Base-by-base conservation (phyloP, 1,140 invertebrate species). In the Chrysoperla carnea region DNA sequence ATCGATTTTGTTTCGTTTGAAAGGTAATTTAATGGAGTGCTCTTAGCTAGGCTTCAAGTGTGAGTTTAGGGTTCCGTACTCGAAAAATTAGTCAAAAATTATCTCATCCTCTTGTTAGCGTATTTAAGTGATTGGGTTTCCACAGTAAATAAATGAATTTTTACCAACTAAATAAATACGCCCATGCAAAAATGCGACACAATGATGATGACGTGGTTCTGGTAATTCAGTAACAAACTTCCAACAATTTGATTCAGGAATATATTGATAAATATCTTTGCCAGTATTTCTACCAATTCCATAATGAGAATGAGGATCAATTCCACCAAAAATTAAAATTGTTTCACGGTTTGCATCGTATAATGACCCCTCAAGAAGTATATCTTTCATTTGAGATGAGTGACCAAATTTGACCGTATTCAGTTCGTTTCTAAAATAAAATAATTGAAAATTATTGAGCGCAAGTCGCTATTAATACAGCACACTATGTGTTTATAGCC, bases 151-250 rank as follows among this genome's bases (percentile, higher is more conserved):
- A n/a, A n/a, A n/a, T n/a, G n/a, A 42, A 42, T 33, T 41, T 50
- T 54, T 56, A 72, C 70, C 72, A 42, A 66, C 68, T 39, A 76
- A 51, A 49, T 73, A 76, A 15, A 76, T 60, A 45, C 66, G 55
- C 27, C 71, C 72, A 45, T 62, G 58, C 8, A 73, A 46, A 44
- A 72, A 72, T 9, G 63, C 66, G 1, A 69, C 63, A 2, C 68
- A 66, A 49, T 75, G 73, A 49, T 73, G 67, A 49, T 73, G 69
- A 39, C 73, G 54, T 1, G 72, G 69, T 46, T 71, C 67, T 1
- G 73, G 73, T 23, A 76, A 57, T 39, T 70, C 67, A 5, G 66
- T 70, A 3, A 75, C 67, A 46, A 61, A 61, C 44, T 73, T 67
- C 72, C 73, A 75, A 11, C 51, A 51, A 46, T 75, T 74, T 6